Percentiles rank a stretch among this genome's conserved stretches.
These are phyloP conservation scores for Etheostoma spectabile DNA, from an alignment of 2,113 vertebrate genomes.

Conservation along the genomic window DNA sequence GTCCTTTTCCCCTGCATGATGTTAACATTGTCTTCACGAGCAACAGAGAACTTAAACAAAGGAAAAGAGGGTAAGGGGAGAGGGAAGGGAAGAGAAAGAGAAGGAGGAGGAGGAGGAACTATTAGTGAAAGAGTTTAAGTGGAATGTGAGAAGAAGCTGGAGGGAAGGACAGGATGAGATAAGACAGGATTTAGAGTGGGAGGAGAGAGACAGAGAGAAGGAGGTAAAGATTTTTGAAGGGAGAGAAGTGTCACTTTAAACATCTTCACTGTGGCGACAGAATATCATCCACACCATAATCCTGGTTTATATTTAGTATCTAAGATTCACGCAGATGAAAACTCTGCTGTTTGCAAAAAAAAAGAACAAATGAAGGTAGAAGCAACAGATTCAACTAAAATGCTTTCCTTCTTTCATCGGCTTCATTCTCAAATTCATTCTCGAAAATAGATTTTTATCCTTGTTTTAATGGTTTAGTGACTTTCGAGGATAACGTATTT, in stretches of 20 bases:
- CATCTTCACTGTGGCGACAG: conserved; percentile 44
- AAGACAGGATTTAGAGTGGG: conserved; percentile 70
- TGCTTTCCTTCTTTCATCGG: background rate
- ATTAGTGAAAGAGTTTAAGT: conserved; percentile 77
- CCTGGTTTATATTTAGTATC: conserved; percentile 62
- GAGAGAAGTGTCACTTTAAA: conserved; percentile 68
- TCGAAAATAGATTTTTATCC: background rate
- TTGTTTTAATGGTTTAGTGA: background rate
- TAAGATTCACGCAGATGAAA: conserved; percentile 38
- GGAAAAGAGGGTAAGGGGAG: background rate
- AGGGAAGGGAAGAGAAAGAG: background rate
- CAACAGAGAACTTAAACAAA: conserved; percentile 36
- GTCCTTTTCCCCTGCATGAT: background rate
- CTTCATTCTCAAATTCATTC: no score
- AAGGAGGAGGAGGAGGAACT: conserved; percentile 64
- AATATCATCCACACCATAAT: conserved; percentile 59
- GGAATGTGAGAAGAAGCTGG: conserved; percentile 77
- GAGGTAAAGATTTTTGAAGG: conserved; percentile 52
- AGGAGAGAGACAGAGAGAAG: conserved; percentile 36
- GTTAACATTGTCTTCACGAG: conserved; percentile 10
- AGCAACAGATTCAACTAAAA: background rate
- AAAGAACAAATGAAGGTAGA: background rate
- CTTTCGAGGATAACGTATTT: background rate
- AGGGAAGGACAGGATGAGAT: conserved; percentile 74
- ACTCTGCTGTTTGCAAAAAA: no score